Base-by-base conservation (phyloP, 2,888 invertebrate genomes). In the Eupithecia insigniata region DNA sequence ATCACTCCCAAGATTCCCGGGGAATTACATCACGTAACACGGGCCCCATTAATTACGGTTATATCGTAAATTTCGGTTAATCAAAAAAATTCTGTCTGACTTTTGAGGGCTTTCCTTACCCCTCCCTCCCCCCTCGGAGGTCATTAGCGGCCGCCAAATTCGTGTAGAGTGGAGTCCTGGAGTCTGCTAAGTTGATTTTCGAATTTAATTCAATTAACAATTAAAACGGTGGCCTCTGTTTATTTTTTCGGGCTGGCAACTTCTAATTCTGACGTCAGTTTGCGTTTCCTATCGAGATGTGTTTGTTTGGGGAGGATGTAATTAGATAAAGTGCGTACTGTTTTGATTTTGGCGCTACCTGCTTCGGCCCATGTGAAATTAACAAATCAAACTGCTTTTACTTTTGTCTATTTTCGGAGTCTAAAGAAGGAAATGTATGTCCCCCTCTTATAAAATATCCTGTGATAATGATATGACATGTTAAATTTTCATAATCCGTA, bases 191-290 rank as follows among this genome's bases (percentile, higher is more conserved):
- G 87, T 90, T 89, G 89, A 92, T 91, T 90, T 86, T 84, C 87
- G 83, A 88, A 89, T 92, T 90, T 91, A 92, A 92, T 92, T 92
- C 89, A 91, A 92, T 92, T 92, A 87, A 89, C 91, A 92, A 92
- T 92, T 92, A 91, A 91, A 92, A 87, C 85, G 83, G 76, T 70
- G 81, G 83, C 81, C 82, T 83, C 81, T 90, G 90, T 92, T 92
- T 92, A 89, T 89, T 89, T 90, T 89, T 89, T 89, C 86, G 85
- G 84, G 76, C 83, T 83, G 85, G 82, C 82, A 84, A 82, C 83
- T 86, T 85, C 71, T 86, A 89, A 89, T 89, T 90, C 88, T 82
- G 84, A 84, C 82, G 82, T 79, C 83, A 82, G 84, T 84, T 86
- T 87, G 83, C 84, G 84, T 85, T 85, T 81, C 80, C 83, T 84